Evolutionary conservation across 2,888 invertebrate species (phyloP), one percentile per base, ranked within the genome.

Genomic region (Chelonus formosanus): DNA sequence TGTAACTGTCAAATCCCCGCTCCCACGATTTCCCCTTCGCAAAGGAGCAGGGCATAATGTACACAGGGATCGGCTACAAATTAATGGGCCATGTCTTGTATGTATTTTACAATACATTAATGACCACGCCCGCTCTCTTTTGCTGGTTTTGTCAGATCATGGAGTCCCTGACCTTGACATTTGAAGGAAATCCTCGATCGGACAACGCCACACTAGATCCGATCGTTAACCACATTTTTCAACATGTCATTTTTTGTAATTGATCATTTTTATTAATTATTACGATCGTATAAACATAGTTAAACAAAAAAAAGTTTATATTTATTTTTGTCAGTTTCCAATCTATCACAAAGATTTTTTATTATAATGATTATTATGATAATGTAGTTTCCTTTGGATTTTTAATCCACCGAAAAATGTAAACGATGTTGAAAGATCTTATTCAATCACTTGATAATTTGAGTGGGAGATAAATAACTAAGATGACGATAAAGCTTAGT

Each of bases 21-120:
- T 80, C 76, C 75, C 71, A 71, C 71, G 69, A 74, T 67, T 63
- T 65, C 75, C 74, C 71, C 74, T 71, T 66, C 54, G 66, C 40
- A 40, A 40, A 40, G 40, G 4, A 40, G 40, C 40, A 40, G 40
- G 40, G 40, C 40, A 40, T 6, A 40, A 40, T 6, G 40, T 40
- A 40, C 6, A 40, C 40, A 40, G 40, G 40, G 40, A 40, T 40
- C 61, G 62, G 57, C 60, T 63, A 48, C 60, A 45, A 44, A 57
- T 40, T 32, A 47, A 45, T 45, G 40, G 63, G 65, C 65, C 63
- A 62, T 67, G 56, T 59, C 53, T 10, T 40, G 20, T 31, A 20
- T 10, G 10, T 44, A 36, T 8, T 31, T 58, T 7, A 6, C n/a
- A 47, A 35, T 65, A 47, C 8, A 32, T 10, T 52, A 55, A 55